phyloP scores from a whole-genome alignment of 2,113 vertebrate genomes.

The Melanocharis versteri region DNA sequence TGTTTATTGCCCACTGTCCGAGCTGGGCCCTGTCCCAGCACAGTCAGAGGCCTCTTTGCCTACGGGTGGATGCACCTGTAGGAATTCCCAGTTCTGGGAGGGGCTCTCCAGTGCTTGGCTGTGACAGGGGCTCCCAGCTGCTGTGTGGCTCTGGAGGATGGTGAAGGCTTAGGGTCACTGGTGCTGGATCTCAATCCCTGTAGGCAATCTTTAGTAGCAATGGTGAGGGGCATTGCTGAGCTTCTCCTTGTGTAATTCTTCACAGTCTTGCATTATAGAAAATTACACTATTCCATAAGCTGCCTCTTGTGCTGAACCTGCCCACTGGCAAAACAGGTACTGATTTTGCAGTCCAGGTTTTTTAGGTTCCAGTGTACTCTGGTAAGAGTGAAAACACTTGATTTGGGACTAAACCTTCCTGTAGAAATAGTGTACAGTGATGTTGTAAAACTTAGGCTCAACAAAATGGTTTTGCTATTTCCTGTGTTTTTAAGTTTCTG shows the following conservation, averaged over 20 bases:
- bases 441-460: neutral
- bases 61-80: fast-evolving
- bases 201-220: neutral
- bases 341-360: neutral
- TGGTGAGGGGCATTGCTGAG: neutral
- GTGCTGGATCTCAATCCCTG: neutral
- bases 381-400: neutral
- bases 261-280: neutral
- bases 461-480: neutral
- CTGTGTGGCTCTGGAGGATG: neutral
- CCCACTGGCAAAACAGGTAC: neutral
- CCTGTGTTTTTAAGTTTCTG: neutral
- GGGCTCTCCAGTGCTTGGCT: neutral
- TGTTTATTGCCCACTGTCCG: neutral
- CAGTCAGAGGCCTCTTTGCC: neutral
- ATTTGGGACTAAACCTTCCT: neutral
- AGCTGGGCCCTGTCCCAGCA: neutral
- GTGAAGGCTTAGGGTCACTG: neutral
- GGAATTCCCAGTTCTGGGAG: neutral
- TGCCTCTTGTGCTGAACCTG: neutral
- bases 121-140: neutral
- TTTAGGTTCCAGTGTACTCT: neutral
- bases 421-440: neutral
- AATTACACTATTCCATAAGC: neutral
- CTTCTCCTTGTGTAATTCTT: neutral